Evolutionary conservation across 2,888 invertebrate species (phyloP).

Genomic region (Zhengitettix transpicula): DNA sequence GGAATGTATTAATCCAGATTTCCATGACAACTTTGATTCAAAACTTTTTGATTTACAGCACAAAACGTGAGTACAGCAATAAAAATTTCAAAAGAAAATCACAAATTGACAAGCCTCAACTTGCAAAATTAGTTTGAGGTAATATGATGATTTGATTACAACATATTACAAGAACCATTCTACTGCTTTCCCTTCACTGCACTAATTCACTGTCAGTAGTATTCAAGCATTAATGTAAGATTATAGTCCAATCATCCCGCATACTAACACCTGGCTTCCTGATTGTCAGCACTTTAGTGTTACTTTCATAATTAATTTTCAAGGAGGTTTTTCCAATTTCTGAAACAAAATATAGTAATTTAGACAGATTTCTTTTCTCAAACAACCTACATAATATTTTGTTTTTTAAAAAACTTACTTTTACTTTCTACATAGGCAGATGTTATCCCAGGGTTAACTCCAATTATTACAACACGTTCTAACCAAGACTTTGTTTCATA

Average conservation of each 20-base stretch:
- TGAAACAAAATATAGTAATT: slow-evolving; percentile 20
- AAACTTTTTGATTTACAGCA: too few relatives aligned
- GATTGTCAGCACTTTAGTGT: slow-evolving; percentile 52
- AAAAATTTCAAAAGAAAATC: too few relatives aligned
- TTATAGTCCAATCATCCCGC: slow-evolving; percentile 50
- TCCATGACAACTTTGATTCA: too few relatives aligned
- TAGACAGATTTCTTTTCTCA: not conserved
- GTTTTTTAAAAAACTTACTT: slow-evolving; percentile 24
- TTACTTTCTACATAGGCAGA: slow-evolving; percentile 39
- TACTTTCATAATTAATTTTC: slow-evolving; percentile 47
- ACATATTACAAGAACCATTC: too few relatives aligned
- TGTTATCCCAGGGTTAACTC: slow-evolving; percentile 49
- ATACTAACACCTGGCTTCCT: slow-evolving; percentile 77
- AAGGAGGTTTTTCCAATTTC: slow-evolving; percentile 40
- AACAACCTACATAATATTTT: not conserved
- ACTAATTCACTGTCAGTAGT: too few relatives aligned
- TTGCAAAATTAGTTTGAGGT: too few relatives aligned
- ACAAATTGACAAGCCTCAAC: too few relatives aligned
- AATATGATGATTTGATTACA: too few relatives aligned
- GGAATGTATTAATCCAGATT: too few relatives aligned
- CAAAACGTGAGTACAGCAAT: too few relatives aligned
- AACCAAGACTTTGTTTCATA: slow-evolving; percentile 73
- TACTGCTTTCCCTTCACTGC: not conserved
- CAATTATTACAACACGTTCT: slow-evolving; percentile 72
- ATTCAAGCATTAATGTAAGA: too few relatives aligned